phyloP scores from a whole-genome alignment of 2,113 vertebrate species.

The Hydropotes inermis region DNA sequence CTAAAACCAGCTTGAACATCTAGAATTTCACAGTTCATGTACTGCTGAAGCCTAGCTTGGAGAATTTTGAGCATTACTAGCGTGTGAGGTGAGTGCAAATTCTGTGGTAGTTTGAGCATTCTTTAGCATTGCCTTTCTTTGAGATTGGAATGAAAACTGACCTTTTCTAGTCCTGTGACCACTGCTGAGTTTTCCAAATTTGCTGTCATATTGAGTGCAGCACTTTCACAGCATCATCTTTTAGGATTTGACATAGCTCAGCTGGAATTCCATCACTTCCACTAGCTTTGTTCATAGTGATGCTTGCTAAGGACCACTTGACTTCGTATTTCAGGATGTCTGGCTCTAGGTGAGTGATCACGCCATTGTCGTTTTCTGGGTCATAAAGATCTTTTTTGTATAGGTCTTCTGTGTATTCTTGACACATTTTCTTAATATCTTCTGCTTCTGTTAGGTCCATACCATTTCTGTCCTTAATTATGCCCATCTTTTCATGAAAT shows the following conservation, averaged over 20 bases:
- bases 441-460: not conserved
- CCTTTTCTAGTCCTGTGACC: not conserved
- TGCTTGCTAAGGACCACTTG: not conserved
- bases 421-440: not conserved
- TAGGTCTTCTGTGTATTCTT: not conserved
- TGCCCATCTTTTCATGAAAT: not conserved
- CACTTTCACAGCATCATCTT: not conserved
- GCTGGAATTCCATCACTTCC: not conserved
- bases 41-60: not conserved
- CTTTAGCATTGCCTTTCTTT: not conserved
- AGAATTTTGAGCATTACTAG: not conserved
- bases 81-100: not conserved
- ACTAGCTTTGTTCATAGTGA: not conserved
- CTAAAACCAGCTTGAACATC: not conserved
- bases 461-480: not conserved
- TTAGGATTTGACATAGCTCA: not conserved
- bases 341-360: not conserved
- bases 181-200: not conserved
- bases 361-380: not conserved
- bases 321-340: not conserved
- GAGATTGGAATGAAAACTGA: not conserved
- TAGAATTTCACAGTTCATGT: accelerated
- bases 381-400: not conserved
- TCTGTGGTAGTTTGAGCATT: not conserved
- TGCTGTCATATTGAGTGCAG: not conserved